A percentile compares a stretch with the other conserved stretches of the same genome.
Conservation (phyloP, 2,888 invertebrate genomes). For the Coremacera marginata region DNA sequence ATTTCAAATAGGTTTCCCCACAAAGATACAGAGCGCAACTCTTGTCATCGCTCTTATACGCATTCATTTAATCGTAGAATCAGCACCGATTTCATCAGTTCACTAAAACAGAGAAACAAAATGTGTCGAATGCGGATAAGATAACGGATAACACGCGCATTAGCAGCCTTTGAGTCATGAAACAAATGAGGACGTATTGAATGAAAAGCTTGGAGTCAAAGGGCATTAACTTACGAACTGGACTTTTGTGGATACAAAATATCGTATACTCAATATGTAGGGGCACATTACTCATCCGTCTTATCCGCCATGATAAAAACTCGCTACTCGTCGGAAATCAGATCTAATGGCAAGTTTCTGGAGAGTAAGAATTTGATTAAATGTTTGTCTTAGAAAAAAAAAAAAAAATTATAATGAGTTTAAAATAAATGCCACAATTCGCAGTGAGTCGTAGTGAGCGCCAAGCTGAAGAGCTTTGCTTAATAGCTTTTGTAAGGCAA, state of each 20-base stretch:
- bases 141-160: conserved; percentile 59
- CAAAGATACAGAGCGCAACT: background rate
- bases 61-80: conserved; percentile 54
- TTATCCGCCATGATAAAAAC: conserved; percentile 23
- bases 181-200: background rate
- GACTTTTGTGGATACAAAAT: background rate
- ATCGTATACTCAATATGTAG: background rate
- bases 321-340: conserved; percentile 53
- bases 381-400: conserved; percentile 53
- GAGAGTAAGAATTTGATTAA: conserved; percentile 61
- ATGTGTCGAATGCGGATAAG: background rate
- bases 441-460: too few relatives aligned
- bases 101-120: background rate
- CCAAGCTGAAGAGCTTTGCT: background rate
- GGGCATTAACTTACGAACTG: conserved; percentile 1
- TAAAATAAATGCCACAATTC: background rate
- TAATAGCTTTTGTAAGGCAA: background rate
- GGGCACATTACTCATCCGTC: conserved; percentile 32
- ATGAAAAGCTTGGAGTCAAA: conserved; percentile 12
- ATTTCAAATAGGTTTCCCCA: conserved; percentile 43
- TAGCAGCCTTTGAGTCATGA: background rate
- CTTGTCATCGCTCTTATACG: conserved; percentile 31
- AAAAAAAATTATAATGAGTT: background rate
- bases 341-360: conserved; percentile 64
- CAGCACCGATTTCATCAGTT: background rate